Percentiles rank a stretch among this genome's conserved stretches.
Conservation (phyloP, 2,888 invertebrate species). For the Temnothorax rugatulus region DNA sequence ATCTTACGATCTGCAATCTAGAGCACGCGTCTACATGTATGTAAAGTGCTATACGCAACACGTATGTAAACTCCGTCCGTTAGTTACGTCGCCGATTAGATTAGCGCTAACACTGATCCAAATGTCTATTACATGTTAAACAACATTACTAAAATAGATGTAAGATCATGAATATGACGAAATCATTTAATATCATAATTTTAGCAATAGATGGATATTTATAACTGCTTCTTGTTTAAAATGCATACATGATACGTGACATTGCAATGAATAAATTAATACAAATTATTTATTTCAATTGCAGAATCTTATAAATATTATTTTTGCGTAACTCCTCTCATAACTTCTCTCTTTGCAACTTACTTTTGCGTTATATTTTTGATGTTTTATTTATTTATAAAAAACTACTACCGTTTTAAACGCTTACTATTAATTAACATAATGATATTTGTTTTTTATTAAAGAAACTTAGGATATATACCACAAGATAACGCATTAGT, state of each 20-base stretch:
- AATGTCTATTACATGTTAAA: not conserved
- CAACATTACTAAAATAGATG: not conserved
- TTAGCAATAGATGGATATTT: not conserved
- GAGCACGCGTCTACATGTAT: not conserved
- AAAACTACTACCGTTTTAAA: not conserved
- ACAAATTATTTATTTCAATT: not conserved
- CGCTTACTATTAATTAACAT: not conserved
- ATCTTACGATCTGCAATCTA: slow-evolving; percentile 48
- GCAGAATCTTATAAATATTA: not conserved
- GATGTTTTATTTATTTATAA: slow-evolving; percentile 4
- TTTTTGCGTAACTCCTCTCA: not conserved
- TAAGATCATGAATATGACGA: not conserved
- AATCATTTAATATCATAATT: slow-evolving; percentile 6
- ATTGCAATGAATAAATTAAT: not conserved
- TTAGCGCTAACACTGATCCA: not conserved
- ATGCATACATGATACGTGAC: not conserved
- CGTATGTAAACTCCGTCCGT: not conserved
- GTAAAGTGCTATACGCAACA: not conserved
- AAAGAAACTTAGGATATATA: not conserved
- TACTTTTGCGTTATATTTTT: not conserved
- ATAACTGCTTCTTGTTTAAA: slow-evolving; percentile 5
- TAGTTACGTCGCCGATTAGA: slow-evolving; percentile 7
- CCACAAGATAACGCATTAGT: not conserved
- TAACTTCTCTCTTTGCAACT: not conserved
- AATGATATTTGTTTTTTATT: not conserved